Evolutionary conservation across 2,797 vertebrate genomes (phyloP).

Genomic region (Benthosema pterotum): DNA sequence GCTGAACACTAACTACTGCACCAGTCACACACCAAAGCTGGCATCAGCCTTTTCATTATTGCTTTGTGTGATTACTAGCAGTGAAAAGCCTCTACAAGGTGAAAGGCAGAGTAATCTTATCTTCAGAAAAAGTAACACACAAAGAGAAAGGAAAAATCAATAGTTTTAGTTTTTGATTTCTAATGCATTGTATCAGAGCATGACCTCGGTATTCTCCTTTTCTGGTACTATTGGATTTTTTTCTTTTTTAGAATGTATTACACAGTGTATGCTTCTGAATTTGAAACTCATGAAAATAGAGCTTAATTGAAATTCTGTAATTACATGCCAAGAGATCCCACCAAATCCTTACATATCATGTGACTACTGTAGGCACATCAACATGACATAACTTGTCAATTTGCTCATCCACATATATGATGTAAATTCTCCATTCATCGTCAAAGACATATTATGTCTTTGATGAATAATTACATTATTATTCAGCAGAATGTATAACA

Average conservation of each 20-base stretch:
- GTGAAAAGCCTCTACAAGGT: conserved; percentile 1
- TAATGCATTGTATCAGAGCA: conserved; percentile 19
- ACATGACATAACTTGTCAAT: too few relatives aligned
- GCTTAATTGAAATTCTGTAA: too few relatives aligned
- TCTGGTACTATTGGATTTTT: conserved; percentile 1
- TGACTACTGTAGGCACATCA: too few relatives aligned
- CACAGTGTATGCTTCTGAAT: too few relatives aligned
- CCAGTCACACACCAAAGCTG: conserved; percentile 4
- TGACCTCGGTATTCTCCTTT: conserved; percentile 21
- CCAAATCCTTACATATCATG: too few relatives aligned
- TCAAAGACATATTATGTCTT: too few relatives aligned
- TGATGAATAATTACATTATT: too few relatives aligned
- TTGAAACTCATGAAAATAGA: too few relatives aligned
- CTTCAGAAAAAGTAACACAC: neutral
- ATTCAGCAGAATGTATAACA: too few relatives aligned
- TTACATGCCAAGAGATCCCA: too few relatives aligned
- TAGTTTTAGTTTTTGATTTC: conserved; percentile 26
- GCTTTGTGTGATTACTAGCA: conserved; percentile 7
- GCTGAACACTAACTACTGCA: conserved; percentile 1
- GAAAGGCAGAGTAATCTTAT: conserved; percentile 18
- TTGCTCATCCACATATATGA: too few relatives aligned
- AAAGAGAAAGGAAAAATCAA: conserved; percentile 29
- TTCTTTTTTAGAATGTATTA: conserved; percentile 14
- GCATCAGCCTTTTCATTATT: conserved; percentile 9
- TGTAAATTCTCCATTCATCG: too few relatives aligned